These are phyloP conservation scores for Drosophila prolongata DNA, from an alignment of 2,888 invertebrate species.

Conservation along the genomic window DNA sequence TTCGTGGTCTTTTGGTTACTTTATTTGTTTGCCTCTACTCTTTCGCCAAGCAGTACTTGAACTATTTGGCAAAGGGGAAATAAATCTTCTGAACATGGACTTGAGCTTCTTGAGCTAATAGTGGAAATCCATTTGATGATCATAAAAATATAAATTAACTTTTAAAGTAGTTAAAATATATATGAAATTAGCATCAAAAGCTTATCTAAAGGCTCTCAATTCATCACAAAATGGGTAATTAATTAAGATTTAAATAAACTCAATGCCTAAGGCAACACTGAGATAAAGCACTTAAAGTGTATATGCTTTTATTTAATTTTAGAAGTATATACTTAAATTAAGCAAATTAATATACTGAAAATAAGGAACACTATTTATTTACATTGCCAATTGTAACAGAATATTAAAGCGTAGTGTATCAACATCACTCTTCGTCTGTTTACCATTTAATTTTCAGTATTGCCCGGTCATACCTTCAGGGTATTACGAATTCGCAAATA, in stretches of 20 bases:
- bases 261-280: no score
- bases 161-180: no score
- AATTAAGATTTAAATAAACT: no score
- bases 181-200: no score
- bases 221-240: no score
- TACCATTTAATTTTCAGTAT: not conserved
- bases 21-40: constrained; percentile 32
- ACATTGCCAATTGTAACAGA: not conserved
- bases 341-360: no score
- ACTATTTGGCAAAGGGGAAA: constrained; percentile 26
- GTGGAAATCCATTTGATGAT: not conserved
- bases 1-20: constrained; percentile 37
- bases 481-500: constrained; percentile 29
- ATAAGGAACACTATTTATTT: no score
- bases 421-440: not conserved
- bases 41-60: constrained; percentile 21
- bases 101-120: not conserved
- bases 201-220: no score
- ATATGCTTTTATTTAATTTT: no score
- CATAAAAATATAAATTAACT: no score
- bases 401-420: not conserved
- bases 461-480: constrained; percentile 7
- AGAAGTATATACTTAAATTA: no score
- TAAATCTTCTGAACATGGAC: constrained; percentile 8
- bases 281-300: no score